Conservation (phyloP, 1,140 invertebrate species). For the Bombus soroeensis region DNA sequence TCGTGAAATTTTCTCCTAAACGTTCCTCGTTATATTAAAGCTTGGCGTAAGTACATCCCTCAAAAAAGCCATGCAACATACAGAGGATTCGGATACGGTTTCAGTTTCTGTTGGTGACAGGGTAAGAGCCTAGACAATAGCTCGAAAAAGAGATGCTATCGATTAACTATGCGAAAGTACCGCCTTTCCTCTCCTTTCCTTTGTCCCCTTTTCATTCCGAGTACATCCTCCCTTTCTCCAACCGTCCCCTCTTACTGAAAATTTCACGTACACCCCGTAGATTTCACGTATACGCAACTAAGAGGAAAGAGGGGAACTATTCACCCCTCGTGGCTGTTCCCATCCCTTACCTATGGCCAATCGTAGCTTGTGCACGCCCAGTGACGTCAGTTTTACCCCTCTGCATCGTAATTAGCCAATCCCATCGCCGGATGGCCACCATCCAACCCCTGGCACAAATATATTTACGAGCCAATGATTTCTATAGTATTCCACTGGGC, state of each 20-base stretch:
- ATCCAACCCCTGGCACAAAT: constrained; percentile 53
- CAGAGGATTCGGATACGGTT: constrained; percentile 10
- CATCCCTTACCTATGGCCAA: constrained; percentile 68
- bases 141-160: constrained; percentile 53
- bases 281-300: not conserved
- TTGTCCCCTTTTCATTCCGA: constrained; percentile 30
- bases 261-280: constrained; percentile 34
- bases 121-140: constrained; percentile 23
- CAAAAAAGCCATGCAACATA: not conserved
- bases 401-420: constrained; percentile 77
- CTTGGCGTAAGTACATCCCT: not conserved
- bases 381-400: constrained; percentile 73
- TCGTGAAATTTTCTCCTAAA: not conserved
- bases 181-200: constrained; percentile 49
- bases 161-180: constrained; percentile 61
- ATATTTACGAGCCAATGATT: constrained; percentile 76
- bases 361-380: constrained; percentile 74
- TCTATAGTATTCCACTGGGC: constrained; percentile 29
- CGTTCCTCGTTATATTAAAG: not conserved
- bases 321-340: constrained; percentile 28
- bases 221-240: not conserved
- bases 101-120: constrained; percentile 19
- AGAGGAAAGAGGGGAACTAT: constrained; percentile 15
- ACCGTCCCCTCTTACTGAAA: not conserved
- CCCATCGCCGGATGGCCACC: constrained; percentile 59